Evolutionary conservation across 2,113 vertebrate genomes (phyloP).

Genomic region (Pachycephala philippinensis): DNA sequence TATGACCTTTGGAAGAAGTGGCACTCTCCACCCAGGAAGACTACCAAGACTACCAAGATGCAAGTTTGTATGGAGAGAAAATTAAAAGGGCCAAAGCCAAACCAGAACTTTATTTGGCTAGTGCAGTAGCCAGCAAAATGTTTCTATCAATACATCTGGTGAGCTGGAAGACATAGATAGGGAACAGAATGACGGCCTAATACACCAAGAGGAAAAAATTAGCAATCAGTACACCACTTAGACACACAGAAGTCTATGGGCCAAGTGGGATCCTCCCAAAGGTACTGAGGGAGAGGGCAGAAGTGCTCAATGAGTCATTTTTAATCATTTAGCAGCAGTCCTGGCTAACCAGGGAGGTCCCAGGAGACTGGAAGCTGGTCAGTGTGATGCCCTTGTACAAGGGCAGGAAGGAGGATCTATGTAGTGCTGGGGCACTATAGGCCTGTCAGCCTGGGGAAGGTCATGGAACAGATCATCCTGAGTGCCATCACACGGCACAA

Average conservation of each 20-base stretch:
- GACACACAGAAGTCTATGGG: not conserved
- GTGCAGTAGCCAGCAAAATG: not conserved
- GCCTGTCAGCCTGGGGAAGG: not conserved
- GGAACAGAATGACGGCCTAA: not conserved
- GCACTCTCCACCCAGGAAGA: not conserved
- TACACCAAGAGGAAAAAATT: not conserved
- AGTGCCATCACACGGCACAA: fast-evolving
- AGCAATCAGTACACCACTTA: not conserved
- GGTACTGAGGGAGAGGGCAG: not conserved
- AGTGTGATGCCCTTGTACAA: not conserved
- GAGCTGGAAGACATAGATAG: not conserved
- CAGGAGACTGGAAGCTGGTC: not conserved
- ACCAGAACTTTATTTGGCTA: not conserved
- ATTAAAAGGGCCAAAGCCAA: not conserved
- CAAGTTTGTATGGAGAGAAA: not conserved
- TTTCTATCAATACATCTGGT: not conserved
- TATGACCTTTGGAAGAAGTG: not conserved
- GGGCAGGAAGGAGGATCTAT: not conserved
- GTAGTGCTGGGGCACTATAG: too few relatives aligned
- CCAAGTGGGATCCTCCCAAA: not conserved
- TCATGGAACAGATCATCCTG: not conserved
- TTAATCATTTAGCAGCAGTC: not conserved
- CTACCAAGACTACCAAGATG: not conserved
- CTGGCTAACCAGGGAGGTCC: not conserved
- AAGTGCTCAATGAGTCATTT: not conserved